Evolutionary conservation across 2,797 vertebrate species (phyloP).

Genomic region (Erithacus rubecula): DNA sequence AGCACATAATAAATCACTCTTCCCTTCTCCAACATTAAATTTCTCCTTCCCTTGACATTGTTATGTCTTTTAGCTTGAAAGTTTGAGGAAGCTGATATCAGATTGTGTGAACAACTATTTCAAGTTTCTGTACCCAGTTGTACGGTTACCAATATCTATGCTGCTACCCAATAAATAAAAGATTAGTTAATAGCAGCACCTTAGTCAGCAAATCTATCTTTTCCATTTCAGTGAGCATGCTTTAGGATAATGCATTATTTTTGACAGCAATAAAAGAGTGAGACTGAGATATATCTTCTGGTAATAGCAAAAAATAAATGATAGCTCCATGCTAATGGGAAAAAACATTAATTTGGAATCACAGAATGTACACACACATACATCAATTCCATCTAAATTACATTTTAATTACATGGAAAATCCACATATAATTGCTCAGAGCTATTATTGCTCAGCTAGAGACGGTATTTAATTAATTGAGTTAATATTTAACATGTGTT

Average conservation of each 20-base stretch:
- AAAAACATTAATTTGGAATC: not conserved
- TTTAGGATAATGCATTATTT: not conserved
- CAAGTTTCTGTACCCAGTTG: not conserved
- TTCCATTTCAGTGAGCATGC: not conserved
- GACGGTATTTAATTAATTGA: slow-evolving; percentile 12
- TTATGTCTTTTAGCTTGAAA: not conserved
- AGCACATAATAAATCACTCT: not conserved
- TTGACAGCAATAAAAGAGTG: not conserved
- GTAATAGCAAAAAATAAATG: not conserved
- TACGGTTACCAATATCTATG: not conserved
- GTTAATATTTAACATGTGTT: slow-evolving; percentile 31
- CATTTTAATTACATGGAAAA: slow-evolving; percentile 23
- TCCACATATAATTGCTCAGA: not conserved
- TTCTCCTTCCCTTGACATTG: not conserved
- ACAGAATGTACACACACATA: not conserved
- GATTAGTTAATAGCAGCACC: not conserved
- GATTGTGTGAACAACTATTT: not conserved
- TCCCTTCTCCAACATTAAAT: not conserved
- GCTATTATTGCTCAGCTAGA: not conserved
- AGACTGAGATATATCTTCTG: not conserved
- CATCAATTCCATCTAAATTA: not conserved
- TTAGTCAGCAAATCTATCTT: not conserved
- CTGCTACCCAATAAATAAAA: not conserved
- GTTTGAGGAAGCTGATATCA: not conserved
- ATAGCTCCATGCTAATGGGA: not conserved